phyloP scores from a whole-genome alignment of 2,113 vertebrate species.

The Anseranas semipalmata region DNA sequence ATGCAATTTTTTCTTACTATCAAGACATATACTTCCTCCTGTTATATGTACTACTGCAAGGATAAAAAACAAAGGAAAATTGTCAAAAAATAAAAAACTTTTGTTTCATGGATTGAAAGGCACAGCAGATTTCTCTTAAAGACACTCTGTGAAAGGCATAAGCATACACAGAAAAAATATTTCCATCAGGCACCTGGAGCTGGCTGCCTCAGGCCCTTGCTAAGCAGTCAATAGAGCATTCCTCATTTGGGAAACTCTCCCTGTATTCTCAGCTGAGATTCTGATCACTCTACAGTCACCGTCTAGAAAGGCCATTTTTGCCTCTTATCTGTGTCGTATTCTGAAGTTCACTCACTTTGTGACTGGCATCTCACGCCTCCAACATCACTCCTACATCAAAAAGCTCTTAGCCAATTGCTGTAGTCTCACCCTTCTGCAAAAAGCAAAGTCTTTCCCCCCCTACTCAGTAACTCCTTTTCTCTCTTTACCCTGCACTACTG shows the following conservation, averaged over 20 bases:
- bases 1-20: neutral
- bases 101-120: neutral
- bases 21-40: neutral
- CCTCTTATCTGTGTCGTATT: slow-evolving; percentile 2
- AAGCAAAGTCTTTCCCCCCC: neutral
- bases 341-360: slow-evolving; percentile 2
- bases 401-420: neutral
- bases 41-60: neutral
- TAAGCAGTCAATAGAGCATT: neutral
- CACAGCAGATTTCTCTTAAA: neutral
- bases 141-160: neutral
- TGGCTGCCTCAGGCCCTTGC: neutral
- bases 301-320: slow-evolving; percentile 10
- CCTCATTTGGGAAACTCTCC: neutral
- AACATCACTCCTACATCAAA: slow-evolving; percentile 7
- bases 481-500: neutral
- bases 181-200: neutral
- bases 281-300: neutral
- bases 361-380: slow-evolving; percentile 7
- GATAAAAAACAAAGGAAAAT: neutral
- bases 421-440: neutral
- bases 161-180: neutral
- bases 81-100: neutral
- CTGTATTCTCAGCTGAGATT: neutral
- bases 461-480: neutral